Evolutionary conservation across 2,888 invertebrate genomes (phyloP), one percentile per base, ranked within the genome.

Genomic region (Drosophila mettleri): DNA sequence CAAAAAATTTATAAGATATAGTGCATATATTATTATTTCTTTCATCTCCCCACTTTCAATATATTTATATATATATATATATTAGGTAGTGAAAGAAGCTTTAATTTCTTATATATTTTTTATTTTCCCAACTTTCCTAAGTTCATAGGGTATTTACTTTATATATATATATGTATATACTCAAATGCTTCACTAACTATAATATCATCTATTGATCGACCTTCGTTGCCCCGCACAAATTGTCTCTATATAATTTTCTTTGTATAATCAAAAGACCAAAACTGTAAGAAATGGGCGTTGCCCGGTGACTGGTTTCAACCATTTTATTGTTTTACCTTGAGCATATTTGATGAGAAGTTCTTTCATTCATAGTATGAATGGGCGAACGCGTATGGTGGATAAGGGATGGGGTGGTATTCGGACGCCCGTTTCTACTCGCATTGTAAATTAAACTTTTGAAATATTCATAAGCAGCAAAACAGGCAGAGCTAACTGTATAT

Each of bases 361-460:
- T 71, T 66, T 74, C 70, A 69, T 69, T 79, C 69, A 58, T 43
- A 67, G 69, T 82, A 82, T 78, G 81, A 81, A 78, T 53, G 72
- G 62, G n/a, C n/a, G n/a, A n/a, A n/a, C n/a, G n/a, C n/a, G n/a
- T n/a, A n/a, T n/a, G n/a, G n/a, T n/a, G n/a, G n/a, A n/a, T n/a
- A 54, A 38, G 14, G 67, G 45, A 53, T 14, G 24, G 48, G 34
- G 24, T 29, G 41, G 22, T 9, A 10, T 43, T 29, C 12, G 10
- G 22, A 5, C 33, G 51, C 57, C 53, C 61, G 69, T 43, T 74
- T 69, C 74, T 59, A 58, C 69, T 60, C 48, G 69, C 74, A 87
- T 85, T 87, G 64, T 73, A 89, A 80, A 78, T 88, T 76, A 78
- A 74, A 67, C 61, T 59, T 65, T 68, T 89, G 24, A 87, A 85